Conservation (phyloP, 2,888 invertebrate genomes). For the Lasioglossum lativentre region DNA sequence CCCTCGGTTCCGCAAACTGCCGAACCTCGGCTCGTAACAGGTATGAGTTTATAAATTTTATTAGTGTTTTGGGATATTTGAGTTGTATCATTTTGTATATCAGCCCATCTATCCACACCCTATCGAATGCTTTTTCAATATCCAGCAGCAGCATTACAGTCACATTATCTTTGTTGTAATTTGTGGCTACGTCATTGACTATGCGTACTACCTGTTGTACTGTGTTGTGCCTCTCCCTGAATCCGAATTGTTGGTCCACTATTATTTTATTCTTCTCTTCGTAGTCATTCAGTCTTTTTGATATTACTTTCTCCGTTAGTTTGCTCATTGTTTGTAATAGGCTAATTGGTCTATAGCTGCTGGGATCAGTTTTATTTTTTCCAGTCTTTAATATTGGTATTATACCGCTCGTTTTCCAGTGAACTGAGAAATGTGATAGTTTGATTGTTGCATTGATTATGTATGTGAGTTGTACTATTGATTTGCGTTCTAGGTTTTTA, state of each 20-base stretch:
- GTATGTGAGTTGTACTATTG: constrained; percentile 11
- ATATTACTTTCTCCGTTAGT: constrained; percentile 65
- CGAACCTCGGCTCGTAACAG: no score
- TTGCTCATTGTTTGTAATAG: constrained; percentile 48
- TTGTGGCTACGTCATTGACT: constrained; percentile 62
- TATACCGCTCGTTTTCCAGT: not conserved
- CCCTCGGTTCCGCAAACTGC: no score
- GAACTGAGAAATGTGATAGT: not conserved
- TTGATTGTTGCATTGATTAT: constrained; percentile 10
- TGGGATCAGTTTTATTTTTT: constrained; percentile 24
- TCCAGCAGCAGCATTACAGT: constrained; percentile 67
- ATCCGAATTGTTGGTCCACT: constrained; percentile 73
- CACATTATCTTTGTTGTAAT: constrained; percentile 67
- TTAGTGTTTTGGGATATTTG: not conserved
- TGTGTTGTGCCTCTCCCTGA: constrained; percentile 72
- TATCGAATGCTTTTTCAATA: constrained; percentile 1
- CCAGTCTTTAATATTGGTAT: not conserved
- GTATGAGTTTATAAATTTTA: not conserved
- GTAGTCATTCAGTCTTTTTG: constrained; percentile 47
- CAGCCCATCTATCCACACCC: not conserved
- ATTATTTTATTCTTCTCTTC: constrained; percentile 53
- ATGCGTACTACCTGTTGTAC: constrained; percentile 72
- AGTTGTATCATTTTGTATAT: not conserved
- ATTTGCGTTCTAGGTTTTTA: constrained; percentile 36
- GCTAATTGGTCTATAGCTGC: constrained; percentile 58